phyloP scores from a whole-genome alignment of 2,888 invertebrate genomes.

The Mylabris sibirica region DNA sequence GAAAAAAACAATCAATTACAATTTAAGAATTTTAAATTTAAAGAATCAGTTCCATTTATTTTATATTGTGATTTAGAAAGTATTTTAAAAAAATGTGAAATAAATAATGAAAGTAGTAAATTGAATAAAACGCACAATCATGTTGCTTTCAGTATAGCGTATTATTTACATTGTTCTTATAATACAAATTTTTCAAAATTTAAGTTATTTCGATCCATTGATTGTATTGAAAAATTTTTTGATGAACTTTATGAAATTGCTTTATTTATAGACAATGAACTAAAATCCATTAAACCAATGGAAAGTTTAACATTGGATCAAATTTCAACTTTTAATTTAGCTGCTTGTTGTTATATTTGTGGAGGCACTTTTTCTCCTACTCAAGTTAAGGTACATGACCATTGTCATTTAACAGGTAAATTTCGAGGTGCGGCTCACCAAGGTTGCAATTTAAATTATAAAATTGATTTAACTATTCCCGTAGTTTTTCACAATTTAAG shows the following conservation, averaged over 20 bases:
- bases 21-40: slow-evolving; percentile 23
- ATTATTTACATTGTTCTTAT: slow-evolving; percentile 43
- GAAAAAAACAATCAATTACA: slow-evolving; percentile 33
- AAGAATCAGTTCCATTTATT: slow-evolving; percentile 30
- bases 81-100: slow-evolving; percentile 17
- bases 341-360: slow-evolving; percentile 41
- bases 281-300: slow-evolving; percentile 35
- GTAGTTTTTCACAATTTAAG: slow-evolving; percentile 21
- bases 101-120: neutral
- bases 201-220: slow-evolving; percentile 33
- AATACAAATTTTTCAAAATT: slow-evolving; percentile 40
- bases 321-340: neutral
- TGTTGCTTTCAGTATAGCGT: slow-evolving; percentile 35
- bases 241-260: slow-evolving; percentile 33
- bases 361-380: slow-evolving; percentile 24
- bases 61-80: slow-evolving; percentile 39
- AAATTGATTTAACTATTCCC: slow-evolving; percentile 45
- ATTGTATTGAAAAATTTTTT: slow-evolving; percentile 42
- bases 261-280: slow-evolving; percentile 27
- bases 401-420: slow-evolving; percentile 46
- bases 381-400: slow-evolving; percentile 43
- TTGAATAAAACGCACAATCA: neutral
- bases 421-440: slow-evolving; percentile 45
- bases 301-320: neutral
- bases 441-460: slow-evolving; percentile 51